Conservation (phyloP, 2,888 invertebrate species). For the Microctonus aethiopoides region DNA sequence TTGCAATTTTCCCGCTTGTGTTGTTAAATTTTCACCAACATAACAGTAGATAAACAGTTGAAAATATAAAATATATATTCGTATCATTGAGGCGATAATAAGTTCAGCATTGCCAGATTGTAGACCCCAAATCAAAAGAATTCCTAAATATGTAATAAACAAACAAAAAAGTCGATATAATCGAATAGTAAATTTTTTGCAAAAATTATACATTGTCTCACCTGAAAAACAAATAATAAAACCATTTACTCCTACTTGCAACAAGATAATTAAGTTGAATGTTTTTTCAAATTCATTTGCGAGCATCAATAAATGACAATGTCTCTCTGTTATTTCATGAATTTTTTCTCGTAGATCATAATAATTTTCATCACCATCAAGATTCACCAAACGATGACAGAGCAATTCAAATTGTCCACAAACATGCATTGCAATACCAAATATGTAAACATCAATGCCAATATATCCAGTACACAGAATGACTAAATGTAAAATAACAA, state of each 20-base stretch:
- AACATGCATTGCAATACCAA: conserved; percentile 37
- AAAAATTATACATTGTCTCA: neutral
- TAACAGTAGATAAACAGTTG: conserved; percentile 35
- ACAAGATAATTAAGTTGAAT: conserved; percentile 38
- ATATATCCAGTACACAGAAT: conserved; percentile 27
- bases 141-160: conserved; percentile 13
- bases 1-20: conserved; percentile 25
- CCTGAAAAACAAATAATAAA: conserved; percentile 38
- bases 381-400: conserved; percentile 25
- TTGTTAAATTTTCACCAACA: conserved; percentile 31
- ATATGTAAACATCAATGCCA: conserved; percentile 38
- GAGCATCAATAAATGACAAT: conserved; percentile 30
- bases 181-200: neutral
- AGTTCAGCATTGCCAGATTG: conserved; percentile 8
- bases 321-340: conserved; percentile 22
- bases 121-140: conserved; percentile 29
- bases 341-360: conserved; percentile 6
- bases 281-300: conserved; percentile 36
- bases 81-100: conserved; percentile 10
- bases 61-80: conserved; percentile 19
- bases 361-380: conserved; percentile 19
- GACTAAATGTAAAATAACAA: conserved; percentile 30
- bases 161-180: neutral
- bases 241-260: conserved; percentile 35
- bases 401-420: conserved; percentile 37